Percentiles rank a stretch among this genome's conserved stretches.
Evolutionary conservation across 2,888 invertebrate genomes (phyloP).

Genomic region (Chirona hameri): DNA sequence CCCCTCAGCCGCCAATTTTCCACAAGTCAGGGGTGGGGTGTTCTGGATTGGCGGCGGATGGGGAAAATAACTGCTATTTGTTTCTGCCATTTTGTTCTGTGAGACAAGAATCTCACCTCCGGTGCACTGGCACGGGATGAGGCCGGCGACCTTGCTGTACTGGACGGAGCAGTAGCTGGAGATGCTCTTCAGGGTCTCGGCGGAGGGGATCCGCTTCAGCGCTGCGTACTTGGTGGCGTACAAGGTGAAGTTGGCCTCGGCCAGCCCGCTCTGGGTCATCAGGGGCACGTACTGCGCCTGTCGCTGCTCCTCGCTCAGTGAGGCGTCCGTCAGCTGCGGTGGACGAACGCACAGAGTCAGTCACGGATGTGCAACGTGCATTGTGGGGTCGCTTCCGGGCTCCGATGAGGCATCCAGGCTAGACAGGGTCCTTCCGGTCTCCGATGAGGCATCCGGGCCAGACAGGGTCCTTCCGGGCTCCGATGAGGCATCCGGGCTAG

Average conservation of each 20-base stretch:
- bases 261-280: background rate
- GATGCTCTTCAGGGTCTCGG: background rate
- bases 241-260: background rate
- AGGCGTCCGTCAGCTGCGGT: background rate
- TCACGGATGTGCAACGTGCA: no score
- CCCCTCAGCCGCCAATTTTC: no score
- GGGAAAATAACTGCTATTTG: no score
- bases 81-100: no score
- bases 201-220: background rate
- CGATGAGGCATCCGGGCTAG: no score
- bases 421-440: no score
- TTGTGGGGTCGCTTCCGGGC: no score
- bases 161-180: background rate
- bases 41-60: no score
- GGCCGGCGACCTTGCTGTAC: background rate
- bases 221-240: background rate
- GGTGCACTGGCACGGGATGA: background rate
- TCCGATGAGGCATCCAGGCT: no score
- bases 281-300: background rate
- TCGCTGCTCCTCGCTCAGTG: background rate
- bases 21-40: no score
- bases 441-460: no score
- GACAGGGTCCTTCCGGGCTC: no score
- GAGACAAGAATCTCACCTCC: background rate
- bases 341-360: background rate